Base-by-base conservation (phyloP, 2,888 invertebrate genomes). In the Gnatocerus cornutus region DNA sequence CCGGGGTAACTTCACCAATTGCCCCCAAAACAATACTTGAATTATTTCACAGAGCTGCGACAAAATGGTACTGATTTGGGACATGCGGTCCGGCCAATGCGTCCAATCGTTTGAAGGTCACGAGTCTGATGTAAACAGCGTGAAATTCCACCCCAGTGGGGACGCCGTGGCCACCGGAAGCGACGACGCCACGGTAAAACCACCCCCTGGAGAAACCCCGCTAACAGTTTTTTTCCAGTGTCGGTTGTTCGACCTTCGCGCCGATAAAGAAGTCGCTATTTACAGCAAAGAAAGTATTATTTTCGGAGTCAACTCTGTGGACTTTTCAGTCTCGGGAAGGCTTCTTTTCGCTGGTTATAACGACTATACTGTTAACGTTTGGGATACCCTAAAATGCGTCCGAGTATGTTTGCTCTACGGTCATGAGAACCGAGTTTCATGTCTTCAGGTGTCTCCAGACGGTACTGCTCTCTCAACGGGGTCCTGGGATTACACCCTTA, bases 71-170 rank as follows among this genome's bases (percentile, higher is more conserved):
- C 91, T 98, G 72, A 94, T 99, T 77, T 99, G 99, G 99, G 99
- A 99, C 87, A 97, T 99, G 95, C 90, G 99, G 78, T 95, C 96
- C 46, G 99, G 99, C 0, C 96, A 96, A 83, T 98, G 98, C 83
- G 98, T 98, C 67, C 99, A 99, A 87, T 95, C 96, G 33, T 99
- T 99, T 87, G 99, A 99, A 86, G 96, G 98, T 12, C 99, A 99
- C 86, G 95, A 96, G 77, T 97, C 98, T 0, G 99, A 99, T 87
- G 97, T 99, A 73, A 99, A 97, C 86, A 94, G 95, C 82, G 98
- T 99, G 58, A 93, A 96, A 85, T 99, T 97, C 88, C 98, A 99
- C 89, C 99, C 99, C 3, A 96, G 97, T 82, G 99, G 99, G 46
- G 99, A 99, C 88, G 97, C 99, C 62, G 94, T 99, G 71, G 98